Conservation (phyloP, 2,888 invertebrate genomes). For the Ornithoptera alexandrae region DNA sequence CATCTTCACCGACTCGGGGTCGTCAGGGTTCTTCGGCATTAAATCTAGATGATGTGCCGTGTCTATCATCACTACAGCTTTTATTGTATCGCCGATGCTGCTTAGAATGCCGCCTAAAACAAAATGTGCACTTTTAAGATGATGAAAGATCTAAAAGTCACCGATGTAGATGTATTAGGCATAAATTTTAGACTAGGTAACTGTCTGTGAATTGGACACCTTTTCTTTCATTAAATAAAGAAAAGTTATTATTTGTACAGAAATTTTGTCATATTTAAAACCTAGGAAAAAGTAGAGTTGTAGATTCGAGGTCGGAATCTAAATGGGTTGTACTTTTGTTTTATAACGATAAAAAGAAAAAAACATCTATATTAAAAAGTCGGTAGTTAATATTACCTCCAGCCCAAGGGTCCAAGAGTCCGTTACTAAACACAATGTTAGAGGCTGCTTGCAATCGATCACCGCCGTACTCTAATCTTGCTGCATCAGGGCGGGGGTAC, state of each 20-base stretch:
- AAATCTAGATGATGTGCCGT: constrained; percentile 94
- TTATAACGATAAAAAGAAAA: too few relatives aligned
- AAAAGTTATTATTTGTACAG: too few relatives aligned
- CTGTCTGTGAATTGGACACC: too few relatives aligned
- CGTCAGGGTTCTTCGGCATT: constrained; percentile 81
- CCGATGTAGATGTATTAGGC: too few relatives aligned
- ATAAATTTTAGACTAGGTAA: too few relatives aligned
- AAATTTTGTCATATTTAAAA: too few relatives aligned
- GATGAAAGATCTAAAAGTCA: too few relatives aligned
- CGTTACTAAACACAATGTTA: constrained; percentile 91
- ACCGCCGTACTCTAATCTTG: constrained; percentile 90
- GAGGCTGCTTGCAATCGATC: constrained; percentile 82
- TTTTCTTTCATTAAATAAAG: too few relatives aligned
- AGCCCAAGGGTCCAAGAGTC: constrained; percentile 92
- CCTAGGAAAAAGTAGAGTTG: too few relatives aligned
- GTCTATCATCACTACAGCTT: constrained; percentile 87
- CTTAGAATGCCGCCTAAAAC: constrained; percentile 83
- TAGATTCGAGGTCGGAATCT: too few relatives aligned
- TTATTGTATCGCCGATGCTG: constrained; percentile 82
- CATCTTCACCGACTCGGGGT: constrained; percentile 82
- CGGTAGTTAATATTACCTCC: constrained; percentile 73
- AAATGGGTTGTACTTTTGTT: too few relatives aligned
- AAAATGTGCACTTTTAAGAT: not conserved
- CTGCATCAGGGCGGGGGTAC: constrained; percentile 83
- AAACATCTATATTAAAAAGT: too few relatives aligned